A percentile compares a stretch with the other conserved stretches of the same genome.
phyloP scores from a whole-genome alignment of 2,888 invertebrate genomes.

The Tortricodes alternella region DNA sequence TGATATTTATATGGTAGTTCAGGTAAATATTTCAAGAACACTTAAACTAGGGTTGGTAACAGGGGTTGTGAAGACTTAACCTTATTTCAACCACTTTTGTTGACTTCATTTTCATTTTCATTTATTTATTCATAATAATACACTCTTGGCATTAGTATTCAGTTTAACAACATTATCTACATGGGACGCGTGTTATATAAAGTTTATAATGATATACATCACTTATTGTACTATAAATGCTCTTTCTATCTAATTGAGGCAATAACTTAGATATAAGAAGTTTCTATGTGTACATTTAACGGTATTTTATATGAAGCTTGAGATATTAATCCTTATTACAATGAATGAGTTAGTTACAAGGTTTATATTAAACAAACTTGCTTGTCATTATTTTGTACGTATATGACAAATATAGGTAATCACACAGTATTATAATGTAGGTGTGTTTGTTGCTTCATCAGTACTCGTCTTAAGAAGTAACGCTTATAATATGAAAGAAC shows the following conservation, averaged over 20 bases:
- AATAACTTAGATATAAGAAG: conserved; percentile 64
- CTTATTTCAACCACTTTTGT: conserved; percentile 17
- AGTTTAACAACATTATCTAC: not conserved
- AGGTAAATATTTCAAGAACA: conserved; percentile 38
- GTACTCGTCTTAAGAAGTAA: conserved; percentile 2
- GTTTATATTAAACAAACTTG: conserved; percentile 48
- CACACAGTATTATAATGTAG: conserved; percentile 50
- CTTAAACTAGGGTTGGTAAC: conserved; percentile 18
- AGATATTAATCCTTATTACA: conserved; percentile 41
- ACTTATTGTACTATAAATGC: conserved; percentile 44
- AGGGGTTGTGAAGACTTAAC: conserved; percentile 30
- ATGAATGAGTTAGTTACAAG: conserved; percentile 47
- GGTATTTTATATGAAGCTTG: conserved; percentile 61
- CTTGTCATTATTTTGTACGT: conserved; percentile 52
- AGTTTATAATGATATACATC: conserved; percentile 44
- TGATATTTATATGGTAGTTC: conserved; percentile 31
- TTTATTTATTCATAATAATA: too few relatives aligned
- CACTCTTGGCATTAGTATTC: conserved; percentile 1
- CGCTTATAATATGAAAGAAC: conserved; percentile 13
- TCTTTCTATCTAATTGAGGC: conserved; percentile 60
- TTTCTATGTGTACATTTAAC: conserved; percentile 52
- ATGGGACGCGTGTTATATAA: conserved; percentile 6
- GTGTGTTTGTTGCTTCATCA: conserved; percentile 13
- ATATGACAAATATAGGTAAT: conserved; percentile 37
- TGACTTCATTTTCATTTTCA: too few relatives aligned